A percentile compares a stretch with the other conserved stretches of the same genome.
Evolutionary conservation across 2,888 invertebrate species (phyloP).

Genomic region (Ommatoiulus sabulosus): DNA sequence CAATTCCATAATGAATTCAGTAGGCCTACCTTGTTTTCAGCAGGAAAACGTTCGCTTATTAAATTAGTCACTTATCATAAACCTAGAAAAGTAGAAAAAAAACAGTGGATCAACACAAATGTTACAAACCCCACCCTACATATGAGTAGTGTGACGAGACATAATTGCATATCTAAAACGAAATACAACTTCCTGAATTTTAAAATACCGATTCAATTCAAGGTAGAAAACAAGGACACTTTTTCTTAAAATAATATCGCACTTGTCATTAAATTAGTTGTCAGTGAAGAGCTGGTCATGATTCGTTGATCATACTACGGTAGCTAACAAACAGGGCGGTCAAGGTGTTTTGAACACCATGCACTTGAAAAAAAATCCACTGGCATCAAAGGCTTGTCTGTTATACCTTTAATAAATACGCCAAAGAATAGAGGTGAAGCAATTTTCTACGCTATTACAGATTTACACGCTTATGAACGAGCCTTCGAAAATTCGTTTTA

Average conservation of each 20-base stretch:
- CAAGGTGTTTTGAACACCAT: constrained; percentile 19
- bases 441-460: constrained; percentile 25
- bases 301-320: neutral
- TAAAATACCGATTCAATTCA: neutral
- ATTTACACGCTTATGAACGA: neutral
- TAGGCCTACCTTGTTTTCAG: neutral
- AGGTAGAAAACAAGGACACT: constrained; percentile 29
- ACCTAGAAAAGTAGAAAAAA: neutral
- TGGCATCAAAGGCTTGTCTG: neutral
- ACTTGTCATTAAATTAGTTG: neutral
- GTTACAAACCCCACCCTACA: neutral
- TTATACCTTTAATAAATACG: neutral
- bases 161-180: neutral
- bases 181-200: constrained; percentile 8
- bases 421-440: neutral
- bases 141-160: neutral
- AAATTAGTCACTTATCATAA: constrained; percentile 9
- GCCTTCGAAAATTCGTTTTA: neutral
- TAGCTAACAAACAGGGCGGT: neutral
- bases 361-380: neutral
- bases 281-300: neutral
- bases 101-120: neutral
- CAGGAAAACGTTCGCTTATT: neutral
- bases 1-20: neutral
- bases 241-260: neutral